phyloP scores from a whole-genome alignment of 2,797 vertebrate species.

The Crypturellus tataupa region DNA sequence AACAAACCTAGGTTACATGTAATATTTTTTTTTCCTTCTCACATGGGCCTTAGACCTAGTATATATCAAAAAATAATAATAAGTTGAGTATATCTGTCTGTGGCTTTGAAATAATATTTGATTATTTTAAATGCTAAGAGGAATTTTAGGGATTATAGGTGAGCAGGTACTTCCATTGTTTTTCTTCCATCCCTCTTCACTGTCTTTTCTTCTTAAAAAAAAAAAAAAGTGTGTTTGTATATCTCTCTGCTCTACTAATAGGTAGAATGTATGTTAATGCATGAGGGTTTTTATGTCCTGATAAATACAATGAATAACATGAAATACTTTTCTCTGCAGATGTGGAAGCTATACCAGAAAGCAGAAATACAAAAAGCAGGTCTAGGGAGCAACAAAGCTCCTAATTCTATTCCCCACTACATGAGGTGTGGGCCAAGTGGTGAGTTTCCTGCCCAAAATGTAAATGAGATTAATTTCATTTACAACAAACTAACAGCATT shows the following conservation, averaged over 20 bases:
- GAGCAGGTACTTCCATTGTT: background rate
- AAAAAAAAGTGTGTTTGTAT: background rate
- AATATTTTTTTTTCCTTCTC: background rate
- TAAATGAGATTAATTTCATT: slow-evolving; percentile 85
- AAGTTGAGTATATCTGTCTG: background rate
- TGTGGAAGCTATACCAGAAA: slow-evolving; percentile 93
- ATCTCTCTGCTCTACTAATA: slow-evolving; percentile 36
- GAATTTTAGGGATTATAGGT: slow-evolving; percentile 23
- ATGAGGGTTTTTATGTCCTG: slow-evolving; percentile 65
- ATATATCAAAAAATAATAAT: background rate
- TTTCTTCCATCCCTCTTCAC: slow-evolving; percentile 50
- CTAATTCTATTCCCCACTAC: slow-evolving; percentile 90
- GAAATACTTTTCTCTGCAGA: slow-evolving; percentile 98
- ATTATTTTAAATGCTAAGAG: background rate
- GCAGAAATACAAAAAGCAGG: slow-evolving; percentile 98
- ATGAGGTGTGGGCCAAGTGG: slow-evolving; percentile 92
- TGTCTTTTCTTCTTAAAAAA: slow-evolving; percentile 18
- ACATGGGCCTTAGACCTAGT: background rate
- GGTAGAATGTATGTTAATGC: slow-evolving; percentile 68
- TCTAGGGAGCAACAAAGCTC: slow-evolving; percentile 96
- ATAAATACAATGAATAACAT: slow-evolving; percentile 83
- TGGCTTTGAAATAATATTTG: slow-evolving; percentile 1
- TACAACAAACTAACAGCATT: slow-evolving; percentile 88
- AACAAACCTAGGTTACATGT: background rate
- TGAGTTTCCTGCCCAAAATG: slow-evolving; percentile 86